Base-by-base conservation (phyloP, 2,113 vertebrate species). In the Ictalurus punctatus region DNA sequence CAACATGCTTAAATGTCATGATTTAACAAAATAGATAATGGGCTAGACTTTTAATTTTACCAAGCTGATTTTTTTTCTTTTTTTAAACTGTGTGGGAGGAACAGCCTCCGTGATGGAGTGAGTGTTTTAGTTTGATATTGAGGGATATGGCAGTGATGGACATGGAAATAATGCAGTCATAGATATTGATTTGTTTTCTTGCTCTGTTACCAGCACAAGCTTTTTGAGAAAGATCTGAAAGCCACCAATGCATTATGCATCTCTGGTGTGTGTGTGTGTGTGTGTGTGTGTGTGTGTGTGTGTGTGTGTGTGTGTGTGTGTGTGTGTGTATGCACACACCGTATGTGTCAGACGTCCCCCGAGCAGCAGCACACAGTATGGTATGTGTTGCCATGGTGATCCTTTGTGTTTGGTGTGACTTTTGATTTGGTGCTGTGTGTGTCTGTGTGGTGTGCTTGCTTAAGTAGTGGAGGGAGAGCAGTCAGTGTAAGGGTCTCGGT, bases 321-420 rank as follows among this genome's bases (percentile, higher is more conserved):
- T 37, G 30, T 3, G 44, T 48, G 12, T 86, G 13, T 34, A 6
- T 73, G 74, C 40, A 4, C 40, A 44, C 3, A 4, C 40, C 23
- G 23, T 86, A 63, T 86, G 54, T 86, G 89, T 58, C 65, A 54
- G 65, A 52, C 21, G 27, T n/a, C 17, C 65, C 44, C 63, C 6
- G 23, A 85, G 84, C 17, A 30, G 65, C 84, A 69, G 30, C 30
- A 37, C 69, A 76, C 52, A 76, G 79, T 23, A 69, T 59, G 23
- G 52, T 23, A 61, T 44, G 58, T 52, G 80, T 84, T 74, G 34
- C 59, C 81, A 84, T 88, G 81, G 81, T 48, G 34, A 84, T 59
- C 40, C 56, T 76, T 56, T 59, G 67, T 83, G n/a, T 58, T 67
- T 54, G 86, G 67, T 83, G 69, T 25, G n/a, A 23, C 37, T 61